Evolutionary conservation across 1,140 invertebrate species (phyloP), one percentile per base, ranked within the genome.

Genomic region (Drosophila nikananu): DNA sequence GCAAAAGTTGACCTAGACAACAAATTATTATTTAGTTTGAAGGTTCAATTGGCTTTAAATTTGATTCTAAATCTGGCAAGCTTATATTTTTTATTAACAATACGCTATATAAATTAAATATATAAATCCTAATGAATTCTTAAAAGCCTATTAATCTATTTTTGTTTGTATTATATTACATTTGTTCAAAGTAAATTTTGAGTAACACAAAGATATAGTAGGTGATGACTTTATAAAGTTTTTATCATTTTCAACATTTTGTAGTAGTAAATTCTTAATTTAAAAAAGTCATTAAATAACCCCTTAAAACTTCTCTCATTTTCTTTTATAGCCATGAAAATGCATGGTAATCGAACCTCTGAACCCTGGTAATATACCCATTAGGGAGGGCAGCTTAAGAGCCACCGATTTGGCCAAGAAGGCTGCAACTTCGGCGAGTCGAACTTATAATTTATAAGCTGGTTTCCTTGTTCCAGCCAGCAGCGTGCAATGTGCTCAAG

Each of bases 361-460:
- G 19, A 51, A 19, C 39, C 46, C 54, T 23, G 60, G 15, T 42
- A 72, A 70, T 27, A 37, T 15, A 54, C 35, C 27, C 42, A 32
- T n/a, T 61, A 30, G 32, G 27, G 21, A 32, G 35, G 27, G 37
- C 19, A 67, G 37, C 10, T 52, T 65, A 64, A 61, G 42, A 19
- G 46, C 25, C 6, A 46, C 48, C 55, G 61, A 75, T 48, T 63
- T 75, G 77, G 52, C 48, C 48, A 73, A 73, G 21, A 37, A 51
- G 66, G 70, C 37, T 42, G 49, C 44, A 71, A 68, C 54, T 65
- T 59, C 42, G 67, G 49, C 52, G 57, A 49, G 59, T 64, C 70
- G 52, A 66, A 83, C 64, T 84, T 74, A 83, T 83, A 80, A 83
- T 87, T 83, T 89, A 84, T 68, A 87, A 84, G 84, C 86, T 89